These are phyloP conservation scores for Macaria notata DNA, from an alignment of 2,888 invertebrate genomes.

Conservation along the genomic window DNA sequence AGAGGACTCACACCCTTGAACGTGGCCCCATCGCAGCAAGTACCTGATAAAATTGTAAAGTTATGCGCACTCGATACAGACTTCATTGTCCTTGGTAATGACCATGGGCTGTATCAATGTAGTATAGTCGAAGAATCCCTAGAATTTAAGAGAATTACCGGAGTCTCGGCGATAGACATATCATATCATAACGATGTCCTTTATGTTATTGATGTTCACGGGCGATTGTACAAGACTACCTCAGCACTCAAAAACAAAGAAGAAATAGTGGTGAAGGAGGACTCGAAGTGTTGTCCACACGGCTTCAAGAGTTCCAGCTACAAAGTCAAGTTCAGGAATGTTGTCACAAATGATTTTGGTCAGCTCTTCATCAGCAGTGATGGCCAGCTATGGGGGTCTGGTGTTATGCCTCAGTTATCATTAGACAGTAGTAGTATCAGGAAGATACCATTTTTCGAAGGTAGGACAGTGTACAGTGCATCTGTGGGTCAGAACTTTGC, in stretches of 20 bases:
- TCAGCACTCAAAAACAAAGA: conserved; percentile 79
- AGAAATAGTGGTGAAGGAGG: conserved; percentile 84
- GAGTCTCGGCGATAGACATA: conserved; percentile 84
- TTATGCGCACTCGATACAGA: conserved; percentile 63
- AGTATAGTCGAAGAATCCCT: conserved; percentile 62
- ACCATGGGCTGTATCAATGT: conserved; percentile 73
- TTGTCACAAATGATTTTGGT: conserved; percentile 84
- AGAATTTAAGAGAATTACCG: conserved; percentile 72
- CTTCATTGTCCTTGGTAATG: conserved; percentile 70
- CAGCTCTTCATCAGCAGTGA: conserved; percentile 85
- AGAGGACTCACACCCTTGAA: conserved; percentile 65
- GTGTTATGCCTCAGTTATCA: conserved; percentile 85
- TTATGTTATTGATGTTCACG: conserved; percentile 84
- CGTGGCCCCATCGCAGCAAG: conserved; percentile 57
- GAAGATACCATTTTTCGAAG: conserved; percentile 86
- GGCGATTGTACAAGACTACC: conserved; percentile 82
- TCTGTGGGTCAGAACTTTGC: conserved; percentile 90
- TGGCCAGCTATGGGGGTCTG: conserved; percentile 87
- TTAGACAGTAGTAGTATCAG: conserved; percentile 83
- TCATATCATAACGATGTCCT: conserved; percentile 82
- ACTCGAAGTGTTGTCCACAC: conserved; percentile 84
- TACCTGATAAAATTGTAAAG: conserved; percentile 75
- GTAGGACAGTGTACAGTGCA: conserved; percentile 85
- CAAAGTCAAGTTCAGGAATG: conserved; percentile 83
- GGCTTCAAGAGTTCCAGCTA: conserved; percentile 85